These are phyloP conservation scores for Drosophila mettleri DNA, from an alignment of 2,888 invertebrate genomes.

Conservation along the genomic window DNA sequence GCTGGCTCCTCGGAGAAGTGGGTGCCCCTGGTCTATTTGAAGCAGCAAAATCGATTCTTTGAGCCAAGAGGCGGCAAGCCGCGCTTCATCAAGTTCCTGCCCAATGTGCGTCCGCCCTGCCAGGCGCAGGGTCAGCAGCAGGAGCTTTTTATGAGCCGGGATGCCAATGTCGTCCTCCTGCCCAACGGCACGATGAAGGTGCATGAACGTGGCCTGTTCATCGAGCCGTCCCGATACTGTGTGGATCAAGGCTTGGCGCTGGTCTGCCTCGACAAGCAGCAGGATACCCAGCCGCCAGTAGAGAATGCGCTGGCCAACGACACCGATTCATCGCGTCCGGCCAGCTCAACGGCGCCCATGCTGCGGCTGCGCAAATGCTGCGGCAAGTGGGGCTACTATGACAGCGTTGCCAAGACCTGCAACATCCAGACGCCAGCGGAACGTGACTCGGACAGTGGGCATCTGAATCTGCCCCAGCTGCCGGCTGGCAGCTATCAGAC, in stretches of 20 bases:
- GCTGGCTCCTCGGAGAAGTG: slow-evolving; percentile 85
- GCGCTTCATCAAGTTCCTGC: slow-evolving; percentile 84
- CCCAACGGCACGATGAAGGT: slow-evolving; percentile 88
- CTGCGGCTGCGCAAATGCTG: slow-evolving; percentile 89
- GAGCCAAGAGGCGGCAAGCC: slow-evolving; percentile 84
- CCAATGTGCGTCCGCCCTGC: slow-evolving; percentile 82
- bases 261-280: slow-evolving; percentile 77
- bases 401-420: slow-evolving; percentile 85
- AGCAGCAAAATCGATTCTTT: slow-evolving; percentile 84
- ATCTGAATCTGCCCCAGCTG: slow-evolving; percentile 64
- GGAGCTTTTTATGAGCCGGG: slow-evolving; percentile 82
- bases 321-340: not conserved
- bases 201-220: slow-evolving; percentile 85
- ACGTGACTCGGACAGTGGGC: slow-evolving; percentile 27
- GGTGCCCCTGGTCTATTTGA: slow-evolving; percentile 87
- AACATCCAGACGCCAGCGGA: slow-evolving; percentile 82
- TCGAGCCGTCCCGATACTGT: slow-evolving; percentile 88
- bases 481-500: slow-evolving; percentile 67
- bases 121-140: slow-evolving; percentile 47
- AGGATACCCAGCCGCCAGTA: not conserved
- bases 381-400: slow-evolving; percentile 88
- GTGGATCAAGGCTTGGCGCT: slow-evolving; percentile 89
- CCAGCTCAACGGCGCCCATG: not conserved
- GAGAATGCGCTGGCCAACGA: not conserved
- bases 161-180: slow-evolving; percentile 86